Evolutionary conservation across 2,888 invertebrate species (phyloP), one percentile per base, ranked within the genome.

Genomic region (Ornithoptera alexandrae): DNA sequence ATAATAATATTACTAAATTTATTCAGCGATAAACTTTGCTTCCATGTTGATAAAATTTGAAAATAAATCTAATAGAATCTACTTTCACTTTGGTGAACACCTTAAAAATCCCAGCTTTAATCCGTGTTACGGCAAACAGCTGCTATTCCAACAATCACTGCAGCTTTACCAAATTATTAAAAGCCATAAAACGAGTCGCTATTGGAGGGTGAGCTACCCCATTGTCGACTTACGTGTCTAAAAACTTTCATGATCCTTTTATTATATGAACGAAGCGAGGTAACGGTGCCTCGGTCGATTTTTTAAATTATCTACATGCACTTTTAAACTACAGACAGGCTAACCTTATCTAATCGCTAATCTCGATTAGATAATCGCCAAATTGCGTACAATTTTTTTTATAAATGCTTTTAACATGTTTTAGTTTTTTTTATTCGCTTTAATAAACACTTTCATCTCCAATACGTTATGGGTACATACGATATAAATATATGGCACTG

Each of bases 121-220:
- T 88, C 89, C 83, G 77, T 76, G 80, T 82, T 78, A 84, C 82
- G 79, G 78, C 77, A 79, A 85, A 87, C 92, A 92, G 92, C 92
- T 91, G 92, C 88, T 78, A 77, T 65, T 76, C 78, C 77, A 84
- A 88, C 91, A 92, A 92, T 92, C 92, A 89, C 83, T 88, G 90
- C 87, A 88, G 90, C 90, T 90, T 46, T 89, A 87, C 85, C 85
- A 89, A 89, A 91, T 91, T 91, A 89, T 92, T 90, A 91, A 92
- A 92, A 90, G 89, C 90, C 87, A 88, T 92, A 91, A 92, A 91
- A 91, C 91, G 90, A 89, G 89, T 89, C 86, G 82, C 77, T 74
- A 78, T 80, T 80, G 84, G 88, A 90, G 92, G 92, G 92, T 91
- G 90, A 88, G 87, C 85, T 82, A 86, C 90, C 91, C 91, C 79